phyloP scores from a whole-genome alignment of 2,888 invertebrate genomes.

The Hirtodrosophila alboralis region DNA sequence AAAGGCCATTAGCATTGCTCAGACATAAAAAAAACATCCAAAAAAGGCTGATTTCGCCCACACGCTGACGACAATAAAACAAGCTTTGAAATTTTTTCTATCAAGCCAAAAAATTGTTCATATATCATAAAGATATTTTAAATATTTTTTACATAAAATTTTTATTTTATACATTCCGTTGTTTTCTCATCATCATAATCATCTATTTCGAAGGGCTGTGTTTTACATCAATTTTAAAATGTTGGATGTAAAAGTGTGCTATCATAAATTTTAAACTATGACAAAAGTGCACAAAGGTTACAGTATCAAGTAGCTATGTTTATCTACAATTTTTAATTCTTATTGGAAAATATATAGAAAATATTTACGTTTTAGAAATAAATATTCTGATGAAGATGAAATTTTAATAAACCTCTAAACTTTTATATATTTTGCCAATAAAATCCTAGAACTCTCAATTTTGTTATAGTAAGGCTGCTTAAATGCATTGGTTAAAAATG shows the following conservation, averaged over 20 bases:
- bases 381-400: too few species aligned
- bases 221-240: conserved; percentile 27
- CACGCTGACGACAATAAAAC: conserved; percentile 31
- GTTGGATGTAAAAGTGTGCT: conserved; percentile 9
- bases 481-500: too few species aligned
- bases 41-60: conserved; percentile 22
- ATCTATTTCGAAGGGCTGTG: conserved; percentile 22
- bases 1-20: conserved; percentile 56
- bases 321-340: background rate
- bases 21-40: conserved; percentile 51
- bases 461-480: too few species aligned
- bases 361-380: too few species aligned
- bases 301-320: conserved; percentile 17
- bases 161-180: conserved; percentile 2
- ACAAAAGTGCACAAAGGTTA: conserved; percentile 10
- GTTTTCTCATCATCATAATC: conserved; percentile 27
- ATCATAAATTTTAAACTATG: conserved; percentile 35
- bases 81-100: conserved; percentile 20
- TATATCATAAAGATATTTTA: conserved; percentile 38
- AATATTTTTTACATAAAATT: conserved; percentile 53
- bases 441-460: too few species aligned
- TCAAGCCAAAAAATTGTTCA: conserved; percentile 16
- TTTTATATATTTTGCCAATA: too few species aligned
- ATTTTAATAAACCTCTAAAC: too few species aligned
- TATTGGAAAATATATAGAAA: too few species aligned